Percentiles rank a stretch among this genome's conserved stretches.
These are phyloP conservation scores for Tetragonula carbonaria DNA, from an alignment of 2,888 invertebrate genomes.

Conservation along the genomic window DNA sequence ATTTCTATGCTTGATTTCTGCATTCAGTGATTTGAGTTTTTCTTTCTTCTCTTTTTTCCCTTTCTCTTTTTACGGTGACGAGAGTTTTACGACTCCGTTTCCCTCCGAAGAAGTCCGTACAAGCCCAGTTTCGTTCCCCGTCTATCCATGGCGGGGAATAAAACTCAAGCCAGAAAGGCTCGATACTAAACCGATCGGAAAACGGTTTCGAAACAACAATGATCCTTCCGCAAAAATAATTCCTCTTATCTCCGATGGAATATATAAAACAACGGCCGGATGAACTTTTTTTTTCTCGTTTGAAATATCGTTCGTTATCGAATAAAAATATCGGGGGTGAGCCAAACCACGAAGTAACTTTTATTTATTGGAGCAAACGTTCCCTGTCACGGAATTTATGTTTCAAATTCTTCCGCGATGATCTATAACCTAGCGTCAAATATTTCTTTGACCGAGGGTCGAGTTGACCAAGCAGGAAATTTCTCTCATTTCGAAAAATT, in stretches of 20 bases:
- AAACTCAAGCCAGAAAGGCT: conserved; percentile 3
- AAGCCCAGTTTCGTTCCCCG: conserved; percentile 3
- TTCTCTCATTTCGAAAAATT: too few relatives aligned
- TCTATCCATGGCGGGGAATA: conserved; percentile 8
- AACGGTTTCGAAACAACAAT: neutral
- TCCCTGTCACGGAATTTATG: too few relatives aligned
- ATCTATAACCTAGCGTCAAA: neutral
- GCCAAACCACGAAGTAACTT: neutral
- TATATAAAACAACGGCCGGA: neutral
- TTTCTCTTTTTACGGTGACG: conserved; percentile 31
- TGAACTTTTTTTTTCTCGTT: neutral
- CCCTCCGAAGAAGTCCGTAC: conserved; percentile 1
- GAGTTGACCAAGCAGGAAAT: too few relatives aligned
- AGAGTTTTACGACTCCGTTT: conserved; percentile 44
- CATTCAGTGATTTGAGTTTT: conserved; percentile 40
- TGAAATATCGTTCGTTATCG: neutral
- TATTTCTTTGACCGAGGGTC: too few relatives aligned
- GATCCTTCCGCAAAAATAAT: neutral
- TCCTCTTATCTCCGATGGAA: neutral
- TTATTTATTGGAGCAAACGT: neutral
- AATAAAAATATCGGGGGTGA: neutral
- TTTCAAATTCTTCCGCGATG: neutral
- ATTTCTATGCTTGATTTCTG: conserved; percentile 38
- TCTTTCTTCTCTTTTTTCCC: too few relatives aligned
- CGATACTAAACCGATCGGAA: conserved; percentile 4